Conservation (phyloP, 2,113 vertebrate species). For the Condylura cristata region DNA sequence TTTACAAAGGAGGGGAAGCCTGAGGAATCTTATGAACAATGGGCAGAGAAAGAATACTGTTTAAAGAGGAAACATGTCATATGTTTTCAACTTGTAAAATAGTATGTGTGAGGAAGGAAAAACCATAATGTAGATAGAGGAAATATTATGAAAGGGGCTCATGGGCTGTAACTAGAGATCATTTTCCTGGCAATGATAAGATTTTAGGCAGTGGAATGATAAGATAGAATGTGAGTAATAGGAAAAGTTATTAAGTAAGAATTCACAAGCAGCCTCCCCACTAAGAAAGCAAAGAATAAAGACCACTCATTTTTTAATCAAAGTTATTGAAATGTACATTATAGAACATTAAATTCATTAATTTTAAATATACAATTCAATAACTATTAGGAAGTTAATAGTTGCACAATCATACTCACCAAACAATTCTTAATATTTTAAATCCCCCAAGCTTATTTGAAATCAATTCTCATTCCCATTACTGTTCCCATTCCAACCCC, state of each 20-base stretch:
- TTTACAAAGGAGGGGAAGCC: not conserved
- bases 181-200: not conserved
- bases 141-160: not conserved
- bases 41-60: not conserved
- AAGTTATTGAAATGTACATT: not conserved
- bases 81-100: not conserved
- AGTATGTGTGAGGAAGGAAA: not conserved
- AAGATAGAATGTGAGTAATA: not conserved
- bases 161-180: not conserved
- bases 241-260: not conserved
- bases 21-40: not conserved
- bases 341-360: not conserved
- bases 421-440: not conserved
- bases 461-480: not conserved
- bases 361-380: not conserved
- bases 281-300: not conserved
- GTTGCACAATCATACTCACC: not conserved
- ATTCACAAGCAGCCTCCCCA: not conserved
- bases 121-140: not conserved
- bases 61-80: not conserved
- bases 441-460: not conserved
- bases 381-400: not conserved
- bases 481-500: not conserved
- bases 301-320: not conserved
- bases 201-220: not conserved